These are phyloP conservation scores for Hetaerina americana DNA, from an alignment of 1,140 invertebrate species.

Conservation along the genomic window DNA sequence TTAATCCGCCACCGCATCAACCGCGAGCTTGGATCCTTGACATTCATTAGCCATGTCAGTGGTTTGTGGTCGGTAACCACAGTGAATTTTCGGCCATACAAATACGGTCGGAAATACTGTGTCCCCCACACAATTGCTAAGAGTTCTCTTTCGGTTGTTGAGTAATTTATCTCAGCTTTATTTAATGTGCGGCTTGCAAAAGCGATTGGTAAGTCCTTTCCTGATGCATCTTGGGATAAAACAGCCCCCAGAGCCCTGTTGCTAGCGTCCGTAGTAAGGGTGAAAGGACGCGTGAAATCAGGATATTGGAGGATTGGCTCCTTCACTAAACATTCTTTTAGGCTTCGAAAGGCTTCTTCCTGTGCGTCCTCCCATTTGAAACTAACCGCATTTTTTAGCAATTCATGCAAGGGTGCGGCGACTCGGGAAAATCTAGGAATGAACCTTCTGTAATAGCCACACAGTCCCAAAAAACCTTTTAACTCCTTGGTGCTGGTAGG, in stretches of 20 bases:
- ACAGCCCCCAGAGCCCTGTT: slow-evolving; percentile 15
- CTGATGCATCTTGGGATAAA: no score
- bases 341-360: slow-evolving; percentile 6
- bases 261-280: slow-evolving; percentile 19
- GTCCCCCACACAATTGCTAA: slow-evolving; percentile 29
- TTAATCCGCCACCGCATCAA: slow-evolving; percentile 38
- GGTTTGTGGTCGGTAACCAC: slow-evolving; percentile 37
- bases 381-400: slow-evolving; percentile 18
- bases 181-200: slow-evolving; percentile 29
- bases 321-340: slow-evolving; percentile 15
- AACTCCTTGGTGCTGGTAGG: slow-evolving; percentile 23
- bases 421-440: slow-evolving; percentile 21
- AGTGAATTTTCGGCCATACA: slow-evolving; percentile 33
- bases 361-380: slow-evolving; percentile 14
- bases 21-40: slow-evolving; percentile 32
- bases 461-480: slow-evolving; percentile 22
- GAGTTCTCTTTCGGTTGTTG: slow-evolving; percentile 27
- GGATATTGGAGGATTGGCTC: slow-evolving; percentile 14
- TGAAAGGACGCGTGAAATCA: slow-evolving; percentile 16
- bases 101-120: slow-evolving; percentile 32
- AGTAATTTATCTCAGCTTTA: slow-evolving; percentile 29
- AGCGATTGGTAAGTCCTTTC: slow-evolving; percentile 21
- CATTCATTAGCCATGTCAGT: slow-evolving; percentile 30
- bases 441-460: slow-evolving; percentile 19
- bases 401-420: slow-evolving; percentile 20